Percentiles rank a stretch among this genome's conserved stretches.
phyloP scores from a whole-genome alignment of 2,113 vertebrate genomes.

The Cryptoleucopteryx plumbea region DNA sequence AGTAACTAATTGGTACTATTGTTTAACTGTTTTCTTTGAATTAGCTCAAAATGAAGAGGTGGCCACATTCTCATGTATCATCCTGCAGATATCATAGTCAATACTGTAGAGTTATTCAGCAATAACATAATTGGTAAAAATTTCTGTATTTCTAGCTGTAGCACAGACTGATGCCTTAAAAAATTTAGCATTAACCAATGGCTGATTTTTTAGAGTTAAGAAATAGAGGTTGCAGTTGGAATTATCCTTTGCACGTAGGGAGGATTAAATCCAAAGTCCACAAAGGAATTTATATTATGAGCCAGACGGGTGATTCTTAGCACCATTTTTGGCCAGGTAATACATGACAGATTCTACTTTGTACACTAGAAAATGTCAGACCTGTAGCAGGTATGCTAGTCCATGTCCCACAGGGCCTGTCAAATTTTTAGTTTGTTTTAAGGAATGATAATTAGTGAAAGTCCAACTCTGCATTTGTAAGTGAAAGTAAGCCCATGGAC shows the following conservation, averaged over 20 bases:
- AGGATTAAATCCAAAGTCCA: neutral
- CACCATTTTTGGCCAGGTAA: neutral
- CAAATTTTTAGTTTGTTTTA: neutral
- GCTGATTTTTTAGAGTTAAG: neutral
- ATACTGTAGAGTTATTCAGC: neutral
- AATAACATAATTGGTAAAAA: neutral
- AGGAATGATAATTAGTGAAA: neutral
- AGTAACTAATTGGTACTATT: neutral
- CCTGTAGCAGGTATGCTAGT: neutral
- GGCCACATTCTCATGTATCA: neutral
- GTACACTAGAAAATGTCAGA: neutral
- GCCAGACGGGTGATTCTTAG: accelerated
- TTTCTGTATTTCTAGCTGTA: neutral
- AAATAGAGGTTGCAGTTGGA: neutral
- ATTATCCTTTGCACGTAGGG: neutral
- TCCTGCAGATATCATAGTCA: neutral
- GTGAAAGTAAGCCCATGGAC: neutral
- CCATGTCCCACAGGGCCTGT: neutral
- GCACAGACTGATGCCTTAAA: neutral
- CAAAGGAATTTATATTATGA: neutral
- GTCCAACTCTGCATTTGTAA: neutral
- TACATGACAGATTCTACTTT: neutral
- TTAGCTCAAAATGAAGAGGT: neutral
- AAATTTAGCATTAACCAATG: neutral
- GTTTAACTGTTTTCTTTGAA: neutral